Conservation (phyloP, 2,888 invertebrate genomes). For the Gastracanthus pulcherrimus region DNA sequence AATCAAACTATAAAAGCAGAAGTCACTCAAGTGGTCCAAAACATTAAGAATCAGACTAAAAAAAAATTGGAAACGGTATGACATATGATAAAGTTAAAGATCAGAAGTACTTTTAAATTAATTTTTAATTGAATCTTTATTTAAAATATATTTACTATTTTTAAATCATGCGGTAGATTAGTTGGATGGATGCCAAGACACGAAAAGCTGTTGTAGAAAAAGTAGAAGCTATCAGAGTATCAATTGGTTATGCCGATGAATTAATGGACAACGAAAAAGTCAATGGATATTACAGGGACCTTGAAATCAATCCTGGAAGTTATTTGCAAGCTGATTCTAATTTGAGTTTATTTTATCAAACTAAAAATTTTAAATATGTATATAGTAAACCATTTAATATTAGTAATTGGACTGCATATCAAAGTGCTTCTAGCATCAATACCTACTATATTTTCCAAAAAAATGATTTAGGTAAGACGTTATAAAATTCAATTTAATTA, state of each 20-base stretch:
- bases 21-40: conserved; percentile 90
- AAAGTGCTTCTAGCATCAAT: conserved; percentile 77
- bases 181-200: conserved; percentile 94
- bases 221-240: conserved; percentile 88
- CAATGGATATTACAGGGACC: conserved; percentile 83
- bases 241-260: conserved; percentile 94
- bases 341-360: conserved; percentile 75
- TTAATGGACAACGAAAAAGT: conserved; percentile 88
- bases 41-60: conserved; percentile 88
- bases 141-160: neutral
- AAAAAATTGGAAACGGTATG: conserved; percentile 83
- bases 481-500: too few species aligned
- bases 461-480: conserved; percentile 28
- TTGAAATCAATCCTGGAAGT: conserved; percentile 72
- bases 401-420: conserved; percentile 73
- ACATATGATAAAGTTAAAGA: too few species aligned
- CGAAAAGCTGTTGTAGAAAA: conserved; percentile 86
- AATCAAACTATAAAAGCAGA: conserved; percentile 88
- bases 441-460: conserved; percentile 69
- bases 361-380: conserved; percentile 76
- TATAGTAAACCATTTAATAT: conserved; percentile 77
- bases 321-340: conserved; percentile 76
- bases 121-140: neutral
- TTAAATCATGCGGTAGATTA: conserved; percentile 78
- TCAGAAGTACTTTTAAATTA: neutral